Percentiles rank a stretch among this genome's conserved stretches.
Conservation (phyloP, 2,797 vertebrate genomes). For the Megaceryle alcyon region DNA sequence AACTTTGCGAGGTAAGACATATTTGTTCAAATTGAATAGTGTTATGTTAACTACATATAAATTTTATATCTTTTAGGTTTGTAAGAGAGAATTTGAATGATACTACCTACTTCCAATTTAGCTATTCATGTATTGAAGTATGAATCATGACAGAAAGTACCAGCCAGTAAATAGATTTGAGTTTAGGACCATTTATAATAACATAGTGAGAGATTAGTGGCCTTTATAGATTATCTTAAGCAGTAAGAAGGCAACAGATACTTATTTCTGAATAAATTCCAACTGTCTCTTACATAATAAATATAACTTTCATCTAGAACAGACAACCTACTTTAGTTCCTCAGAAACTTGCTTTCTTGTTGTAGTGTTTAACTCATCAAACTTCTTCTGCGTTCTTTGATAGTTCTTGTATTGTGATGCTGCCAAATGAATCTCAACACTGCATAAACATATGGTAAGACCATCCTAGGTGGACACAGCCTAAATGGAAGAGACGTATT, state of each 20-base stretch:
- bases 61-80: not conserved
- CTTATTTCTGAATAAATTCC: not conserved
- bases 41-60: not conserved
- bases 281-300: not conserved
- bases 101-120: not conserved
- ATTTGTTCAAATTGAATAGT: not conserved
- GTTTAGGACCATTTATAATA: not conserved
- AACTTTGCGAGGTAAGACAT: not conserved
- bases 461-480: not conserved
- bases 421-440: fast-evolving
- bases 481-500: not conserved
- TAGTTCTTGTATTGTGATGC: not conserved
- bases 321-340: not conserved
- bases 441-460: not conserved
- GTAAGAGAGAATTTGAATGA: not conserved
- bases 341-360: not conserved
- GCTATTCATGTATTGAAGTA: not conserved
- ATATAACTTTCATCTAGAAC: not conserved
- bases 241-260: not conserved
- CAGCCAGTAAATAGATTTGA: not conserved
- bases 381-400: not conserved
- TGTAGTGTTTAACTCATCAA: not conserved
- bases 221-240: not conserved
- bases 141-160: not conserved
- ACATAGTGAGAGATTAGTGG: not conserved